phyloP scores from a whole-genome alignment of 2,113 vertebrate species.

The Panurus biarmicus region DNA sequence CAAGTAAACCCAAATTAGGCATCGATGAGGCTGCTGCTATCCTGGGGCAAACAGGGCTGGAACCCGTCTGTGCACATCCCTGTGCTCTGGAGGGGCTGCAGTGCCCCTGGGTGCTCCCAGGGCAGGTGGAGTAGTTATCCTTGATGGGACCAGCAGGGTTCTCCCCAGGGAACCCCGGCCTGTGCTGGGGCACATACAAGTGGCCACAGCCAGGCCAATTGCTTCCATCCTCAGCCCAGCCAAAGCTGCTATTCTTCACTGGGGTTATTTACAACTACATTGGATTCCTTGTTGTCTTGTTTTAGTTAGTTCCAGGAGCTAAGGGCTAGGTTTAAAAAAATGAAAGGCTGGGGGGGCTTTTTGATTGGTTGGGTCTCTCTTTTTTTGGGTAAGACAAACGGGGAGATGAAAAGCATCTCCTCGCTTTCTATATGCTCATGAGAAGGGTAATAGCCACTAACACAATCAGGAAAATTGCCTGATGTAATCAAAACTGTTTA shows the following conservation, averaged over 20 bases:
- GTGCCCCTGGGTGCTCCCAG: neutral
- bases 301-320: slow-evolving; percentile 35
- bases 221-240: neutral
- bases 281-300: neutral
- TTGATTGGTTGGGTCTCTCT: neutral
- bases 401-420: slow-evolving; percentile 2
- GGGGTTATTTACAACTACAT: neutral
- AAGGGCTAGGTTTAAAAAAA: neutral
- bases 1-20: too few species aligned
- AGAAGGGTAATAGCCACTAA: neutral
- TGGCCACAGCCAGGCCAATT: neutral
- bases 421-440: neutral
- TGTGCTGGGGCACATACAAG: neutral
- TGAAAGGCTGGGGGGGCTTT: neutral
- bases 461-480: neutral
- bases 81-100: rapidly evolving
- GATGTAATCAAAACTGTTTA: neutral
- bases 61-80: neutral
- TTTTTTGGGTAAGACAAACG: neutral
- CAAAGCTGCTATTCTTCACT: neutral
- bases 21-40: rapidly evolving
- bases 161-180: neutral
- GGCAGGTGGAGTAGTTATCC: rapidly evolving
- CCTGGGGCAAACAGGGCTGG: neutral
- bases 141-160: rapidly evolving